These are phyloP conservation scores for Pandemis cinnamomeana DNA, from an alignment of 2,888 invertebrate species.

Conservation along the genomic window DNA sequence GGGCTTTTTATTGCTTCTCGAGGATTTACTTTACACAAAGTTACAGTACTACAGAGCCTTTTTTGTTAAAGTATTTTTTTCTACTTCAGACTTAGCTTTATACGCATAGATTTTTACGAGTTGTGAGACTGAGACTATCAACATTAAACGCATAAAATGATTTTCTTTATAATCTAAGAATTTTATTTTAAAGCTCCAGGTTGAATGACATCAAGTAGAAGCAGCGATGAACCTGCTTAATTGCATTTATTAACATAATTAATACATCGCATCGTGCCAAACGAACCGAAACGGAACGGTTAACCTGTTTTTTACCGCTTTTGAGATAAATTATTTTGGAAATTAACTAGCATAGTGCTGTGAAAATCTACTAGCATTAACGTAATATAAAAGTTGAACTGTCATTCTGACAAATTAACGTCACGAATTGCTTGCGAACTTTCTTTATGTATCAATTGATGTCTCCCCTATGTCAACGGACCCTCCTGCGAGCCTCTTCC, in stretches of 20 bases:
- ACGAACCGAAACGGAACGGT: constrained; percentile 72
- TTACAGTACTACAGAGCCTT: constrained; percentile 32
- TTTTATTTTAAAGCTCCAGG: constrained; percentile 51
- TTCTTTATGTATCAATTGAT: constrained; percentile 37
- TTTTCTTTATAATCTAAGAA: not conserved
- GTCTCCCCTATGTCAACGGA: constrained; percentile 43
- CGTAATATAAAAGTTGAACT: constrained; percentile 2
- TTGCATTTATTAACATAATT: constrained; percentile 82
- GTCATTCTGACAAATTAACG: constrained; percentile 30
- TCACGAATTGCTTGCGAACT: constrained; percentile 23
- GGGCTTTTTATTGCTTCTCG: constrained; percentile 37
- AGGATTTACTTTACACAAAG: not conserved
- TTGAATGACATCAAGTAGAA: constrained; percentile 69
- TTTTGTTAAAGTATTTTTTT: not conserved
- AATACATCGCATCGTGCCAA: constrained; percentile 68
- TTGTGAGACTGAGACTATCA: no score
- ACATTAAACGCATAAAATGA: not conserved
- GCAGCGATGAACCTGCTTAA: constrained; percentile 61
- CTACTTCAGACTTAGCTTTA: not conserved
- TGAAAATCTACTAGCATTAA: constrained; percentile 7
- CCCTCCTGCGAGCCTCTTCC: constrained; percentile 42
- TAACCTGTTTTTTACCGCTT: constrained; percentile 54
- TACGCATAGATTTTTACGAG: not conserved
- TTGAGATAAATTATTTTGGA: constrained; percentile 48
- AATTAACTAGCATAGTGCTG: constrained; percentile 38